These are phyloP conservation scores for Synergus gifuensis DNA, from an alignment of 2,888 invertebrate species.

Conservation along the genomic window DNA sequence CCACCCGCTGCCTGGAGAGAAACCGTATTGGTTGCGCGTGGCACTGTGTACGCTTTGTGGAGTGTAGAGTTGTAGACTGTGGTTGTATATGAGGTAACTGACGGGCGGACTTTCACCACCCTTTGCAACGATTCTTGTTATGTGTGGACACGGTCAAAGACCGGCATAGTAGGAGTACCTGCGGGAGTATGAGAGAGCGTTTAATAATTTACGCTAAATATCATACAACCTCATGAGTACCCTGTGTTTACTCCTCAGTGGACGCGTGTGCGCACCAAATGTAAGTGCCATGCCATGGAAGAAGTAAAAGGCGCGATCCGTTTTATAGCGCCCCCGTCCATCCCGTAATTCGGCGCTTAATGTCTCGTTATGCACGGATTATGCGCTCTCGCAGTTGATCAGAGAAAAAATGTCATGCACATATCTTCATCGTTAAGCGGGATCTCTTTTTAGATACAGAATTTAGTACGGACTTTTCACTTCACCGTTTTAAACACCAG, in stretches of 20 bases:
- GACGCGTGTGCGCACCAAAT: background rate
- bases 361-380: slow-evolving; percentile 3
- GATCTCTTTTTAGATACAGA: background rate
- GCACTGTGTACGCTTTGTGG: slow-evolving; percentile 37
- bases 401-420: background rate
- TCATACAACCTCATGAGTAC: background rate
- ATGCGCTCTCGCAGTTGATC: background rate
- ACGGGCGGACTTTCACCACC: slow-evolving; percentile 34
- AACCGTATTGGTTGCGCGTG: slow-evolving; percentile 40
- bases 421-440: background rate
- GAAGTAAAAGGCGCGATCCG: background rate
- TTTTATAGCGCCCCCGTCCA: background rate
- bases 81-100: slow-evolving; percentile 32
- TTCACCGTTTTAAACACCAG: too few species aligned
- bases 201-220: slow-evolving; percentile 21
- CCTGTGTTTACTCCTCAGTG: background rate
- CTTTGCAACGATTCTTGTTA: slow-evolving; percentile 25
- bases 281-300: background rate
- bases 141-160: slow-evolving; percentile 27
- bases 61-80: background rate
- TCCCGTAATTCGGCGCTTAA: background rate
- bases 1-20: background rate
- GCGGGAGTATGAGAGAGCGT: background rate
- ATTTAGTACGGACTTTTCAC: background rate
- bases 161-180: background rate